Base-by-base conservation (phyloP, 2,888 invertebrate genomes). In the Nyleta sp. region DNA sequence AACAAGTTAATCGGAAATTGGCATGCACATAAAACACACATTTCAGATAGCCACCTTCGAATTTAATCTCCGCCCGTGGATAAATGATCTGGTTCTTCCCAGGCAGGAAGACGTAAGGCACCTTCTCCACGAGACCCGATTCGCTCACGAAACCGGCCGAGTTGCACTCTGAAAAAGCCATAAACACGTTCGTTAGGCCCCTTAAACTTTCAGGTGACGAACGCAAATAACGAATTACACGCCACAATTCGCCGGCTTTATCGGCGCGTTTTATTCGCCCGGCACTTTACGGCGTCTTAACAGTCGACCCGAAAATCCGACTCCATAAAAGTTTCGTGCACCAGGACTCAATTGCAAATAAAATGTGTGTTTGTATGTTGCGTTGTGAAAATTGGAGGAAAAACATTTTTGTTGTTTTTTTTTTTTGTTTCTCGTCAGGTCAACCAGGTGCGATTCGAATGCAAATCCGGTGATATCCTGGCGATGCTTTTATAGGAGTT, bases 61-160 rank as follows among this genome's bases (percentile, higher is more conserved):
- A 95, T 84, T 94, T 94, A 87, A 97, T 96, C 92, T 97, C 96
- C 85, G 95, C 95, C 81, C 96, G 96, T 1, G 97, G 97, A 91
- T 97, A 95, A 84, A 97, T 95, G 83, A 97, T 96, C 91, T 97
- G 97, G 44, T 96, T 96, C 87, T 95, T 95, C 80, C 96, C 92
- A 15, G 97, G 97, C 82, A 97, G 91, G 90, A 95, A 96, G 17
- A 97, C 95, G 89, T 96, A 96, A 18, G 97, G 97, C 83, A 97
- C 96, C 87, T 94, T 94, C 90, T 97, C 96, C 50, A 94, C 91
- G 24, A 93, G 92, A 48, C 94, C 94, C 17, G 93, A 92, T 72
- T 94, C 95, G 53, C 94, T 94, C 7, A 95, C 93, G 89, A 97
- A 97, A 24, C 96, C 95, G 59, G 96, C 96, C 87, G 96, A 91